Percentiles rank a stretch among this genome's conserved stretches.
Evolutionary conservation across 2,113 vertebrate genomes (phyloP).

Genomic region (Chrysemys picta): DNA sequence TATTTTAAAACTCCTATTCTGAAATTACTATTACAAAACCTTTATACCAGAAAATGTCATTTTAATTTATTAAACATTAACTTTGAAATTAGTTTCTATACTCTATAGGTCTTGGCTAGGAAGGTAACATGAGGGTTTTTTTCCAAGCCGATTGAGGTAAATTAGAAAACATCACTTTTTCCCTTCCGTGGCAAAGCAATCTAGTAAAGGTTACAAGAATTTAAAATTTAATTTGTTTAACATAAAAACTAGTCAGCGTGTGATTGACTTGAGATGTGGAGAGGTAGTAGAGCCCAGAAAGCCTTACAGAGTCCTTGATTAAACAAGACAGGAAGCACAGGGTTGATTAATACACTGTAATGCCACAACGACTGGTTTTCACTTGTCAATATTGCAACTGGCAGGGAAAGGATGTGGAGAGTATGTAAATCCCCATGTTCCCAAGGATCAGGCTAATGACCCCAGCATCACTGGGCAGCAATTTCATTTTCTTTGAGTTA

Average conservation of each 20-base stretch:
- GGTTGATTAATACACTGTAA: slow-evolving; percentile 41
- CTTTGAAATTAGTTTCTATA: not conserved
- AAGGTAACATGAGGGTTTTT: not conserved
- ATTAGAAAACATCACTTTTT: not conserved
- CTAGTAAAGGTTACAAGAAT: slow-evolving; percentile 28
- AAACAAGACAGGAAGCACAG: slow-evolving; percentile 60
- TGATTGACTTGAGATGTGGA: slow-evolving; percentile 62
- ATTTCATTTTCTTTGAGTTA: not conserved
- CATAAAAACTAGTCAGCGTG: slow-evolving; percentile 21
- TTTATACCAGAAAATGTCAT: not conserved
- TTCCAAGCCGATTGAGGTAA: slow-evolving; percentile 35
- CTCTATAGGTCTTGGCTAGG: not conserved
- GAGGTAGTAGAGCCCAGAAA: slow-evolving; percentile 49
- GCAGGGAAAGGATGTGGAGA: not conserved
- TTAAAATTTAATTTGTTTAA: slow-evolving; percentile 65
- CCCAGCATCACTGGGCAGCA: not conserved
- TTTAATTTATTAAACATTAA: not conserved
- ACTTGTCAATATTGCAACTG: not conserved
- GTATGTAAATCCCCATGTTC: not conserved
- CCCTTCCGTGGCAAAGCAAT: slow-evolving; percentile 25
- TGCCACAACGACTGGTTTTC: slow-evolving; percentile 5
- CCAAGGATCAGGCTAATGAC: not conserved
- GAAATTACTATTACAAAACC: not conserved
- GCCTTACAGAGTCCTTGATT: slow-evolving; percentile 40
- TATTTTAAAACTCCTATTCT: not conserved